Conservation (phyloP, 2,113 vertebrate species). For the Montifringilla adamsi region DNA sequence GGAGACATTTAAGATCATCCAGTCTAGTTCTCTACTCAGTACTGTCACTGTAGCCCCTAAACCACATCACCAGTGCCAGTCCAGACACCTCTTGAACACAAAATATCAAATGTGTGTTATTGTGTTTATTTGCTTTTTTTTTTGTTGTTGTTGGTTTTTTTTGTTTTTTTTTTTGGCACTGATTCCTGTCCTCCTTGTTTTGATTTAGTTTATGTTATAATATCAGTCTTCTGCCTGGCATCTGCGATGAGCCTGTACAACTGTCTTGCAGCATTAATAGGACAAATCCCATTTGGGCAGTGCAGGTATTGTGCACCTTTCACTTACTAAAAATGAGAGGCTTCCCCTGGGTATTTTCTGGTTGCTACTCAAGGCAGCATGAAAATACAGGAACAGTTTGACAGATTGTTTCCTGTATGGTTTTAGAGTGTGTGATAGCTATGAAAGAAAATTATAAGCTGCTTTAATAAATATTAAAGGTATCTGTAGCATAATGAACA, state of each 20-base stretch:
- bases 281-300: conserved; percentile 77
- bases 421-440: neutral
- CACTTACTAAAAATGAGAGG: neutral
- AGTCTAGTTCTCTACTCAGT: neutral
- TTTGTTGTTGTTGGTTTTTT: neutral
- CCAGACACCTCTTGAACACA: neutral
- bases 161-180: neutral
- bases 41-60: neutral
- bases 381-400: neutral
- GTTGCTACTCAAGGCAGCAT: neutral
- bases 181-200: neutral
- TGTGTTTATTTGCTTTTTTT: neutral
- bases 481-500: neutral
- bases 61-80: neutral
- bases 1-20: neutral
- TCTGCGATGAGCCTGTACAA: conserved; percentile 88
- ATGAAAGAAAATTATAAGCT: neutral
- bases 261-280: conserved; percentile 85
- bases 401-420: neutral
- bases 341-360: neutral
- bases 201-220: conserved; percentile 88
- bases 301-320: conserved; percentile 77
- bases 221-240: conserved; percentile 89
- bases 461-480: neutral
- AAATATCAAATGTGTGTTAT: neutral